phyloP scores from a whole-genome alignment of 30 jellyfish, hydroid and myxozoan genomes.

The Aurelia coerulea region DNA sequence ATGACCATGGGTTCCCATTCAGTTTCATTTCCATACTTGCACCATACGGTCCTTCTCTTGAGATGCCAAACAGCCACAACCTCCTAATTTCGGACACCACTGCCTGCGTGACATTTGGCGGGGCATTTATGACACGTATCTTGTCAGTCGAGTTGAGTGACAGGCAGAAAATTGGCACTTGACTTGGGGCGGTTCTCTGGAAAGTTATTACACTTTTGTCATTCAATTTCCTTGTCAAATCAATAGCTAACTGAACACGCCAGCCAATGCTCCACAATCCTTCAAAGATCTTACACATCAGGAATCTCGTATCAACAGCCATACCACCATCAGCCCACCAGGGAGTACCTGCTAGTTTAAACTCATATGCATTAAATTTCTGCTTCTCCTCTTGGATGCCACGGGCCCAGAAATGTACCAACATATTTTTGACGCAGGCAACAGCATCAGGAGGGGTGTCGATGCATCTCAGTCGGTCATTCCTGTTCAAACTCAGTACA shows the following conservation, averaged over 20 bases:
- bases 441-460: constrained; percentile 63
- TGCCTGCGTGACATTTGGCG: constrained; percentile 51
- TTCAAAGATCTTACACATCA: constrained; percentile 62
- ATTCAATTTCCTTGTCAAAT: constrained; percentile 68
- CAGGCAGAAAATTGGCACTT: constrained; percentile 54
- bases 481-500: constrained; percentile 71
- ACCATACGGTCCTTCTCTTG: constrained; percentile 54
- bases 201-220: constrained; percentile 74
- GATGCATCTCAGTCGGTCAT: constrained; percentile 78
- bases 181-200: constrained; percentile 67
- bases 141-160: constrained; percentile 79
- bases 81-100: constrained; percentile 51
- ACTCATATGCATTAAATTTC: constrained; percentile 72
- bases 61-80: constrained; percentile 69
- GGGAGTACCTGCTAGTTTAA: constrained; percentile 80
- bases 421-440: constrained; percentile 36
- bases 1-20: constrained; percentile 85
- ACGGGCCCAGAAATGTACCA: constrained; percentile 62
- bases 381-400: constrained; percentile 79
- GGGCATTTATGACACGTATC: constrained; percentile 77
- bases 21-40: constrained; percentile 54
- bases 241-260: constrained; percentile 65
- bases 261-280: constrained; percentile 70
- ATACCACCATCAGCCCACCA: constrained; percentile 91
- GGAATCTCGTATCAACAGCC: constrained; percentile 64